Base-by-base conservation (phyloP, 1,140 invertebrate genomes). In the Meloidogyne exigua region DNA sequence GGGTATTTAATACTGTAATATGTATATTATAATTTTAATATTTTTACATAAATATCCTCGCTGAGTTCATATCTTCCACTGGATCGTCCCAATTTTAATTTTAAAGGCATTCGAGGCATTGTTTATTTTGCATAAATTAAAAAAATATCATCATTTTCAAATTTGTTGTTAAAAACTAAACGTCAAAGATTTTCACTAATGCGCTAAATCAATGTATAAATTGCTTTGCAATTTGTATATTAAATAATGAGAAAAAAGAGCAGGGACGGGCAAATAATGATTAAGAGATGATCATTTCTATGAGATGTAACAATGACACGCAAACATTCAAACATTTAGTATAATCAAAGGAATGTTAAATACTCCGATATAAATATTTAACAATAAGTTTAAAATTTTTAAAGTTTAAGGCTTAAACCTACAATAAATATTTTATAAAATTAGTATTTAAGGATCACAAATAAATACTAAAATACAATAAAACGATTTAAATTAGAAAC, bases 51-150 rank as follows among this genome's bases (percentile, higher is more conserved):
- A 70, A 83, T 83, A 25, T 84, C 81, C 76, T 83, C 83, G 39
- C 75, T 79, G 15, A 84, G 80, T n/a, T 84, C 82, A 66, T 84
- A 84, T n/a, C 84, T 69, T 21, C 82, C 82, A 62, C 80, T 82
- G 49, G 82, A 84, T 39, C 83, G 82, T 63, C 84, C 82, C 62
- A 63, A 75, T 68, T 82, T 83, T 21, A 85, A 49, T 72, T 85
- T 84, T 7, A 85, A 81, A 11, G 82, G 84, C 79, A 82, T 82
- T 25, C 82, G 76, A 49, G 84, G 83, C 76, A 78, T 78, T 68
- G 7, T 42, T 68, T 2, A 68, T 4, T 21, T 49, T 49, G 15
- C 15, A 49, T 49, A 57, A 57, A 1, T 57, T 57, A 39, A 39
- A 7, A 39, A 39, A 3, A 7, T 32, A 39, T 39, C 10, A 39